Evolutionary conservation across 92 coral and sea anemone genomes (phyloP), one percentile per base, ranked within the genome.

Genomic region (Meandrina meandrites): DNA sequence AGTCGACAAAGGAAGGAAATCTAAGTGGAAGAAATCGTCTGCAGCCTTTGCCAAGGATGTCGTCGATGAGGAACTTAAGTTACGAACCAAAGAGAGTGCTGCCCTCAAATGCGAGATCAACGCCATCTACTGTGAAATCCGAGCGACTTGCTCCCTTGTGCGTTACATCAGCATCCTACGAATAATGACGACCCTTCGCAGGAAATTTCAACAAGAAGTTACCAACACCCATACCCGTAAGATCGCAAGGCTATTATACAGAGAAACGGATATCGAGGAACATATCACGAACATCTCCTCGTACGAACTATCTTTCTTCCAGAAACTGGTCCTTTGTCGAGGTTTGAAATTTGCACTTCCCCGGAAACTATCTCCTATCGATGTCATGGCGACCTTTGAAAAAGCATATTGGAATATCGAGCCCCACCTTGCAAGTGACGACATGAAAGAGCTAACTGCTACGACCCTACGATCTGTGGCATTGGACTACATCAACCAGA

Each of bases 81-180:
- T 62, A 62, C 69, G 69, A 62, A 62, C 69, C 69, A 62, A 62
- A 62, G 69, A 62, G 69, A 62, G 69, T 22, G 69, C 69, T 62
- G 30, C 69, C 69, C 69, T 62, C 31, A 62, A 62, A 62, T 62
- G 69, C 69, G 69, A 62, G 69, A 62, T 62, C 69, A 62, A 62
- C 69, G 69, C 69, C 69, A 62, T 62, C 69, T 4, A 62, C 69
- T 62, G 28, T 62, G 84, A 81, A 81, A 81, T 81, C 75, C 74
- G 84, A 57, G 48, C 84, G 71, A 81, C 84, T 62, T 60, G 84
- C 84, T 81, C 84, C 84, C 84, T 81, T 81, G 84, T 60, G 74
- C 74, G 84, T 81, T 81, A 81, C 75, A 57, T 81, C 84, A 62
- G 75, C 85, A 81, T 81, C 85, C 58, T 81, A 34, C 84, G 53